phyloP scores from a whole-genome alignment of 2,888 invertebrate species.

The Philhelius pedissequus region DNA sequence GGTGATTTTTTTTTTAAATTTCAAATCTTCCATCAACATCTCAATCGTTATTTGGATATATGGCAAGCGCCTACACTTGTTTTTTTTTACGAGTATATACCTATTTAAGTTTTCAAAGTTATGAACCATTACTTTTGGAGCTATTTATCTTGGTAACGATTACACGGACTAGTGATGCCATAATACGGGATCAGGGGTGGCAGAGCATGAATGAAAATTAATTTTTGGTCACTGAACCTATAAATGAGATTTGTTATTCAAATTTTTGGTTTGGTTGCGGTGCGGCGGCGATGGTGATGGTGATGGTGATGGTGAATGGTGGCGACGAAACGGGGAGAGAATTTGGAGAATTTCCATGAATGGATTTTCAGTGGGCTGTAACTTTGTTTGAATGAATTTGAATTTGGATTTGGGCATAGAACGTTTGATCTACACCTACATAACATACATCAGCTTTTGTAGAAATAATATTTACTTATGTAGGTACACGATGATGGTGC shows the following conservation, averaged over 20 bases:
- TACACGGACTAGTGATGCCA: conserved; percentile 51
- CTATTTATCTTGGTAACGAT: conserved; percentile 33
- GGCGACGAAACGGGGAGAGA: not conserved
- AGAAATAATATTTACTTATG: not conserved
- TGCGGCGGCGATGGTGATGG: too few relatives aligned
- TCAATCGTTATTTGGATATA: conserved; percentile 28
- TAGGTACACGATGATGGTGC: not conserved
- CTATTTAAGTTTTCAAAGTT: conserved; percentile 1
- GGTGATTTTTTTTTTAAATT: conserved; percentile 15
- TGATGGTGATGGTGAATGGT: not conserved
- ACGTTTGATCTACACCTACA: conserved; percentile 56
- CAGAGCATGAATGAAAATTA: conserved; percentile 55
- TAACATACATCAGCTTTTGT: too few relatives aligned
- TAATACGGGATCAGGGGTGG: conserved; percentile 47
- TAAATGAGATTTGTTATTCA: conserved; percentile 62
- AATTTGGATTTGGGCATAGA: conserved; percentile 2
- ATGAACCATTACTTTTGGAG: conserved; percentile 46
- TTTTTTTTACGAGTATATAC: too few relatives aligned
- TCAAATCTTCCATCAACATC: conserved; percentile 47
- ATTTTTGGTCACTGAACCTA: conserved; percentile 65
- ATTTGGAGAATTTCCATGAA: conserved; percentile 58
- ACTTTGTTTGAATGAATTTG: not conserved
- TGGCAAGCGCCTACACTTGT: conserved; percentile 51
- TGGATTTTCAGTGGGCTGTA: conserved; percentile 41
- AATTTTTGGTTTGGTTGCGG: conserved; percentile 21